Base-by-base conservation (phyloP, 2,888 invertebrate genomes). In the Ochlodes sylvanus region DNA sequence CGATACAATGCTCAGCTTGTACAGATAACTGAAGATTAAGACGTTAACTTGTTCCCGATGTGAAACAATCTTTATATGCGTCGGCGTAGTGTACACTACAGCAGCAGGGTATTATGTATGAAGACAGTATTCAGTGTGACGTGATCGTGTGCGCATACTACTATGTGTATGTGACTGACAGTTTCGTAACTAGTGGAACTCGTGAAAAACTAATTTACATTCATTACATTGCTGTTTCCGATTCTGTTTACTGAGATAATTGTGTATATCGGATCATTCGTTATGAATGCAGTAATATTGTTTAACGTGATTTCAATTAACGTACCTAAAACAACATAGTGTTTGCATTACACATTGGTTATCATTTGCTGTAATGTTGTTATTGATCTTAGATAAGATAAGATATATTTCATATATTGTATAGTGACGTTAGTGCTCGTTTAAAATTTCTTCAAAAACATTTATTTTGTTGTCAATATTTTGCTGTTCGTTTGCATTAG, bases 81-180 rank as follows among this genome's bases (percentile, higher is more conserved):
- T 66, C 66, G 58, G 55, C 66, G 47, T 54, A 63, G 50, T 63
- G 34, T 55, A 32, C 19, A 52, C 19, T 17, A 41, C 58, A 50
- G 19, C 64, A 68, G 63, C 63, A 69, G 61, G 21, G 64, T 70
- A 69, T 64, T 50, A 63, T n/a, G 63, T 5, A 5, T 27, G 52
- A 72, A 74, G 72, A 70, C 74, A 77, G 77, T 77, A 70, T 67
- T 32, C 71, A 73, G 75, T 76, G 79, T 81, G 85, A 79, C 82
- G 79, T 75, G 79, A 77, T 74, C 72, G 76, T 74, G 83, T 72
- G 69, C 76, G 76, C 77, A 73, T 27, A 56, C 34, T 56, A 17
- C 52, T n/a, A n/a, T n/a, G n/a, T 34, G 17, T 21, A 63, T 17
- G 17, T 34, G 6, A 34, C 56, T 14, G 56, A 15, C 32, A 12